phyloP scores from a whole-genome alignment of 2,797 vertebrate species.

The Podarcis siculus region DNA sequence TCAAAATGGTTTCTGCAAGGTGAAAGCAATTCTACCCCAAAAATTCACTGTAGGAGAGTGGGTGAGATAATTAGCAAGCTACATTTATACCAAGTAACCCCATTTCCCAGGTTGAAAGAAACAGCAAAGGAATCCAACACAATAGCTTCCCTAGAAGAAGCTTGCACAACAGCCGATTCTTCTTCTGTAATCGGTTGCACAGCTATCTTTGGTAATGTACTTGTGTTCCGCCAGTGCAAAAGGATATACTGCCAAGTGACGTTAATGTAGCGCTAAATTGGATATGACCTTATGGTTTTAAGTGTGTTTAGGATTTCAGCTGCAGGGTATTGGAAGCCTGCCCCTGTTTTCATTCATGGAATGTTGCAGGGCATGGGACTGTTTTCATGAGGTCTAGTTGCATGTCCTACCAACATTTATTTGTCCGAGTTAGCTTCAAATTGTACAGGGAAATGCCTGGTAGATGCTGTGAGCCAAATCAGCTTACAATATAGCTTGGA shows the following conservation, averaged over 20 bases:
- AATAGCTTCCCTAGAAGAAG: too few relatives aligned
- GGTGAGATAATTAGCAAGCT: neutral
- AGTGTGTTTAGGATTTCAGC: neutral
- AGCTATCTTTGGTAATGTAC: too few relatives aligned
- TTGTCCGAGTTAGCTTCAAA: neutral
- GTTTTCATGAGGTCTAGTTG: neutral
- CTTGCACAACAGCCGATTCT: too few relatives aligned
- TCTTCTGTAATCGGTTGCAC: too few relatives aligned
- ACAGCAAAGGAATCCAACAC: too few relatives aligned
- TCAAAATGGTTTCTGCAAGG: neutral
- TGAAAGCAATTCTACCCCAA: neutral
- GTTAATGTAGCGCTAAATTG: too few relatives aligned
- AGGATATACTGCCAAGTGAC: too few relatives aligned
- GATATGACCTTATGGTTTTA: neutral
- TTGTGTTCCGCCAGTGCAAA: too few relatives aligned
- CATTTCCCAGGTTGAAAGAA: neutral
- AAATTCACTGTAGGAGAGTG: neutral
- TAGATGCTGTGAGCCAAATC: neutral
- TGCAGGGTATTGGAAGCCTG: neutral
- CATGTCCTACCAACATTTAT: neutral
- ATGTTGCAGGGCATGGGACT: too few relatives aligned
- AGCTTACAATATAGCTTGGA: neutral
- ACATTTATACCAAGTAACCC: neutral
- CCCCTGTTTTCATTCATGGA: neutral
- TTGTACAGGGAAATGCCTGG: neutral